A percentile compares a stretch with the other conserved stretches of the same genome.
Evolutionary conservation across 2,888 invertebrate species (phyloP).

Genomic region (Agrochola lota): DNA sequence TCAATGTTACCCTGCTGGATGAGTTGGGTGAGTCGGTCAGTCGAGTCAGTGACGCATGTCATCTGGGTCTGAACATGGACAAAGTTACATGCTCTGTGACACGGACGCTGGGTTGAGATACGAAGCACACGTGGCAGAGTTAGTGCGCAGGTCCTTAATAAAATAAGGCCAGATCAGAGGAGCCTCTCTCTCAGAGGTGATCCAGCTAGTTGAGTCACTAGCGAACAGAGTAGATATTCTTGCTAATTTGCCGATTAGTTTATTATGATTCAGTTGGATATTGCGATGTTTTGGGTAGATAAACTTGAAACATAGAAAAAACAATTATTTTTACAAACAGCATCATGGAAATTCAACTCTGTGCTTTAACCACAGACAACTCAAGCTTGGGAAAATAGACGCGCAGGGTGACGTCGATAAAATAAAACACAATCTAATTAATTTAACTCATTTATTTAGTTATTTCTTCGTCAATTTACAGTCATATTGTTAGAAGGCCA

Average conservation of each 20-base stretch:
- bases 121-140: background rate
- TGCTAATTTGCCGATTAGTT: background rate
- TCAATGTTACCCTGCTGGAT: background rate
- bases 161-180: background rate
- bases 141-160: background rate
- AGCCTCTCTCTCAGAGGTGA: background rate
- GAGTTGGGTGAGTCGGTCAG: background rate
- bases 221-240: too few species aligned
- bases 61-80: too few species aligned
- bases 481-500: slow-evolving; percentile 24
- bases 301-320: too few species aligned
- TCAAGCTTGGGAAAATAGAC: background rate
- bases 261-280: background rate
- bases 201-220: too few species aligned
- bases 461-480: slow-evolving; percentile 38
- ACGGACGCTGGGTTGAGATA: background rate
- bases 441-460: slow-evolving; percentile 56
- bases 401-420: background rate
- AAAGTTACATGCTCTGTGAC: too few species aligned
- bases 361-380: background rate
- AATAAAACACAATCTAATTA: slow-evolving; percentile 9
- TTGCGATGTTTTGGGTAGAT: background rate
- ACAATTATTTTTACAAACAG: background rate
- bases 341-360: background rate
- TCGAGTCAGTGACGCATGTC: background rate